Evolutionary conservation across 2,888 invertebrate genomes (phyloP), one percentile per base, ranked within the genome.

Genomic region (Agrochola lota): DNA sequence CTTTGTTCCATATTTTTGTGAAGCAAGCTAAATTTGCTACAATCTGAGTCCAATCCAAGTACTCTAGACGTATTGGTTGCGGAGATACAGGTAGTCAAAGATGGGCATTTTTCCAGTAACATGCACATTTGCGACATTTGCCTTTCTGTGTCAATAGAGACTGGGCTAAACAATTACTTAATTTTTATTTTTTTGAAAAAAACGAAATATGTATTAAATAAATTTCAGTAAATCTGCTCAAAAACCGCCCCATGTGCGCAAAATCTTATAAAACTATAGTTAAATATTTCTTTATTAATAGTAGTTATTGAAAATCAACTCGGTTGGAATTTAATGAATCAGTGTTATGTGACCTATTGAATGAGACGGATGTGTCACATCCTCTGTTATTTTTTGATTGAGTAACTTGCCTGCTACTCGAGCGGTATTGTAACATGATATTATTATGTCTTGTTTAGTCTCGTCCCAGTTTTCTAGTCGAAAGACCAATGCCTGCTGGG

Each of bases 241-340:
- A 62, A n/a, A 17, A 12, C 3, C 11, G 49, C n/a, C 30, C 6
- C 60, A 3, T 78, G 23, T 79, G 79, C 17, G 55, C 71, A 52
- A 78, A 72, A 23, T 26, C 35, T 67, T 72, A 60, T 17, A 68
- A 35, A 55, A 7, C 35, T 11, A 30, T 49, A 15, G 2, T 9
- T 9, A 4, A 35, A 52, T 40, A 55, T 46, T 55, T 30, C 35
- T 52, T n/a, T n/a, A n/a, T 0, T 11, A n/a, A 2, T 11, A 35
- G 11, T 7, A 69, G 57, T 20, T 20, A 57, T 59, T n/a, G 57
- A 59, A 69, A 59, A n/a, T n/a, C n/a, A n/a, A 35, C 59, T 35
- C 0, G 2, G 11, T 11, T 57, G 55, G n/a, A 11, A 35, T n/a
- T n/a, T 0, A 40, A 6, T 55, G 26, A 35, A 26, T 43, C 17